Conservation (phyloP, 2,797 vertebrate genomes). For the Sandelia bainsii region DNA sequence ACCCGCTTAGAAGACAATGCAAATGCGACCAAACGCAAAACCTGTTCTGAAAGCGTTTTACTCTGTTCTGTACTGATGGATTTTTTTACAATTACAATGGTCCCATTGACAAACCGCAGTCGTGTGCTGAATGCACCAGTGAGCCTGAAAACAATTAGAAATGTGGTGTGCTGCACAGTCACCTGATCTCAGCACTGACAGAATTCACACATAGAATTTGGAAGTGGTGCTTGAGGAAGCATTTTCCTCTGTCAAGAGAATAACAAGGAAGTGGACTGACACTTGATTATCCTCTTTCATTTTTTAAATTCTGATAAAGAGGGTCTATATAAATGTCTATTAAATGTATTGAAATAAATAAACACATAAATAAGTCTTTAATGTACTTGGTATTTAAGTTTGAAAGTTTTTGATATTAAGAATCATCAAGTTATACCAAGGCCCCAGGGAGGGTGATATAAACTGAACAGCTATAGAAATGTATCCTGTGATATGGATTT, state of each 20-base stretch:
- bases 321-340: not conserved
- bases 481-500: no score
- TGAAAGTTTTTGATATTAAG: no score
- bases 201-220: not conserved
- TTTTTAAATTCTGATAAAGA: not conserved
- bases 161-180: constrained; percentile 1
- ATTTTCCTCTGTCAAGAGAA: not conserved
- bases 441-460: not conserved
- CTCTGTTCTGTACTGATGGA: constrained; percentile 11
- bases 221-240: not conserved
- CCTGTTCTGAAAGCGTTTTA: constrained; percentile 4
- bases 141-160: constrained; percentile 28
- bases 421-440: no score
- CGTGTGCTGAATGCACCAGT: constrained; percentile 23
- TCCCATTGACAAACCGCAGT: constrained; percentile 20
- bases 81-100: constrained; percentile 42
- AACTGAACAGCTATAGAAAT: not conserved
- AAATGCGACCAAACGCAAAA: not conserved
- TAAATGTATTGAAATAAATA: not conserved
- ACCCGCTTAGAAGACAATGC: not conserved
- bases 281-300: not conserved
- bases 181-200: constrained; percentile 20
- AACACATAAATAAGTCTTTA: no score
- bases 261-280: not conserved
- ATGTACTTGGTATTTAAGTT: no score